Evolutionary conservation across 92 coral and sea anemone species (phyloP).

Genomic region (Parazoanthus darwini): DNA sequence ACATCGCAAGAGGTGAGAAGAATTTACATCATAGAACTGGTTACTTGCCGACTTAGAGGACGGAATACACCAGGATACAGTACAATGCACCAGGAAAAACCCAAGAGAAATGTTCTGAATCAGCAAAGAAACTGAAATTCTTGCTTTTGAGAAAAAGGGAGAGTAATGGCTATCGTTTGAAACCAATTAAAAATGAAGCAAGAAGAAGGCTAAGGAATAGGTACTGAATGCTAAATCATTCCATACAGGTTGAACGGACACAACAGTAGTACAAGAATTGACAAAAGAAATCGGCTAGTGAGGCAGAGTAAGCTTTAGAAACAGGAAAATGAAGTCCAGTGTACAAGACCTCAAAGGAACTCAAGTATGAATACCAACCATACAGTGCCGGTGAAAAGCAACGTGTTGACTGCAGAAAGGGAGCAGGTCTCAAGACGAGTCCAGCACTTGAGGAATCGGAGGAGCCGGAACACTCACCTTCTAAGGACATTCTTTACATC

Average conservation of each 20-base stretch:
- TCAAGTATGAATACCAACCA: neutral
- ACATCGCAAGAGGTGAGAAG: neutral
- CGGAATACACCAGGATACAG: neutral
- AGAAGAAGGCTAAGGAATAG: neutral
- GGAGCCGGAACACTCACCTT: neutral
- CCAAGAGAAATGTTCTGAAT: neutral
- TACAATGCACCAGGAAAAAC: neutral
- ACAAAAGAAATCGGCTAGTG: neutral
- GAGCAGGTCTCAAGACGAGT: neutral
- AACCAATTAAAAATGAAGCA: neutral
- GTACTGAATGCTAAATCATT: neutral
- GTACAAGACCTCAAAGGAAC: neutral
- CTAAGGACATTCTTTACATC: neutral
- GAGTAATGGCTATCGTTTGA: slow-evolving; percentile 1
- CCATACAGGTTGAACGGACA: neutral
- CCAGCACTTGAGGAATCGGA: neutral
- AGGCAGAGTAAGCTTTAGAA: neutral
- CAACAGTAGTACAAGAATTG: neutral
- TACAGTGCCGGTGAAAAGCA: neutral
- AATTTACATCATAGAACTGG: neutral
- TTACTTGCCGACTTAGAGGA: neutral
- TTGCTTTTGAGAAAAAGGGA: neutral
- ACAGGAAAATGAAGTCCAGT: neutral
- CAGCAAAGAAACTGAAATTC: neutral
- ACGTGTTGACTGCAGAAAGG: neutral